Evolutionary conservation across 2,888 invertebrate species (phyloP), one percentile per base, ranked within the genome.

Genomic region (Torymus aiolomorphi): DNA sequence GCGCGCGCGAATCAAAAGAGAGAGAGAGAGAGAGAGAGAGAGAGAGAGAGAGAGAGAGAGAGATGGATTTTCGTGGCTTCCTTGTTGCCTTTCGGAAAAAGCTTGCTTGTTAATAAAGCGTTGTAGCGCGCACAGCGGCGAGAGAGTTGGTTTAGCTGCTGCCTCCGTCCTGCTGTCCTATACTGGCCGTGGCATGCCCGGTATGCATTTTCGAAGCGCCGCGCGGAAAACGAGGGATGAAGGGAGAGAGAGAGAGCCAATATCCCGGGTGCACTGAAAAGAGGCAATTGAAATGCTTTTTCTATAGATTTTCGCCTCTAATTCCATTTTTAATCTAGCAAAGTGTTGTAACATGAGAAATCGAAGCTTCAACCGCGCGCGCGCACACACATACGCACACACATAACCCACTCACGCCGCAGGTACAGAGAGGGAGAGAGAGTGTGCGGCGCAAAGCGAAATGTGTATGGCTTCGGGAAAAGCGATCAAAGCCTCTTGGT

Each of bases 251-350:
- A 59, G 49, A n/a, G 49, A 67, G 67, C 14, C 54, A 54, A 56
- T 20, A 67, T 67, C 14, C 42, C 62, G 18, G 20, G 61, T 3
- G 8, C 52, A 20, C 16, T 57, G 31, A 62, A 69, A 42, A 14
- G 20, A 18, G 72, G 11, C 59, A 56, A 67, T 76, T 16, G 73
- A 61, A 56, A 69, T 13, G 57, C 54, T 14, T 62, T 63, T 59
- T 70, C 59, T 66, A 31, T 61, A 59, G 57, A 63, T 77, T 70
- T 69, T 67, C 75, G 16, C 57, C 62, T 76, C 57, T 79, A 78
- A 81, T 76, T 72, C 66, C 63, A 59, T 78, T 81, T 78, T 78
- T 73, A 81, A 79, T 81, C 73, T 73, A 59, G 70, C 57, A 67
- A 71, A 78, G 81, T 76, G 72, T 76, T 57, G 78, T 71, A 80